These are phyloP conservation scores for Sterrhoptilus dennistouni DNA, from an alignment of 2,113 vertebrate genomes.

Conservation along the genomic window DNA sequence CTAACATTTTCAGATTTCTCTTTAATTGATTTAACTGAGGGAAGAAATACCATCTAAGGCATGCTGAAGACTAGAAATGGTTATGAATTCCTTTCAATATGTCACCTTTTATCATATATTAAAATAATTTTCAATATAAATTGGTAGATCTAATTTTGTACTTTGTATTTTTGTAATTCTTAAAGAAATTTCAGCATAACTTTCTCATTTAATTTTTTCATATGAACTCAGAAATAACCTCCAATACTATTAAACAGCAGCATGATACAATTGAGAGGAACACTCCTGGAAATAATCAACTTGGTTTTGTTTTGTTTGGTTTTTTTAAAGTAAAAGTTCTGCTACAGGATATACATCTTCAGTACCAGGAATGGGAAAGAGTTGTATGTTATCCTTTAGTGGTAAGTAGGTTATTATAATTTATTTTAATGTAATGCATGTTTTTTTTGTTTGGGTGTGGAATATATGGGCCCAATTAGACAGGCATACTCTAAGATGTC, in stretches of 20 bases:
- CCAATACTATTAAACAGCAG: neutral
- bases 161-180: neutral
- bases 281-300: neutral
- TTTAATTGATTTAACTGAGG: neutral
- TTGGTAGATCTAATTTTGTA: neutral
- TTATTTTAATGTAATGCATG: neutral
- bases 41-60: neutral
- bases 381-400: conserved; percentile 68
- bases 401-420: conserved; percentile 67
- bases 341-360: conserved; percentile 58
- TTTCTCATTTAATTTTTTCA: neutral
- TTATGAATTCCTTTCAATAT: neutral
- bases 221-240: neutral
- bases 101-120: neutral
- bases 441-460: neutral
- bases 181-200: neutral
- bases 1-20: neutral
- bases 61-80: neutral
- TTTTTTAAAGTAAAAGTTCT: conserved; percentile 76
- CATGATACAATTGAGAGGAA: neutral
- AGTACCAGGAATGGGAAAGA: conserved; percentile 68
- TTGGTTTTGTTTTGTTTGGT: neutral
- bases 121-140: neutral
- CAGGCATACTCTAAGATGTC: neutral
- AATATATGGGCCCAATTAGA: neutral